phyloP scores from a whole-genome alignment of 2,888 invertebrate genomes.

The Philopedon plagiatum region DNA sequence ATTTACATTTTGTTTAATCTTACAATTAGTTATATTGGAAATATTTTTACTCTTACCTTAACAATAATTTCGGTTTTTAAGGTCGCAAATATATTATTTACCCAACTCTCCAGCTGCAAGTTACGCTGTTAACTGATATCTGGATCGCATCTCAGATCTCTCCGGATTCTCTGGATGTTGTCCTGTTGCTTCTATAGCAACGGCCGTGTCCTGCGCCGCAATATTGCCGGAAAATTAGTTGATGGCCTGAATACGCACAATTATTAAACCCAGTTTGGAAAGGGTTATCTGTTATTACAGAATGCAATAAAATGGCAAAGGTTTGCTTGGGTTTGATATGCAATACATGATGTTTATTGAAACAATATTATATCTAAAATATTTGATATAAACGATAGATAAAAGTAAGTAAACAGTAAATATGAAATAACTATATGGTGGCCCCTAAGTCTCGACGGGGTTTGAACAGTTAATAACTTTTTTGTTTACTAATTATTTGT shows the following conservation, averaged over 20 bases:
- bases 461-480: too few species aligned
- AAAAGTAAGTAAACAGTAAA: too few species aligned
- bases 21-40: not conserved
- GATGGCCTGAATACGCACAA: slow-evolving; percentile 6
- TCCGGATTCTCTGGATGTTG: slow-evolving; percentile 22
- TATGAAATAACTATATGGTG: too few species aligned
- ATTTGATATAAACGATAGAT: too few species aligned
- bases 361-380: too few species aligned
- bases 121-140: slow-evolving; percentile 25
- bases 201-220: slow-evolving; percentile 26
- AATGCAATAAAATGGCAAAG: not conserved
- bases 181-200: slow-evolving; percentile 45
- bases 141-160: slow-evolving; percentile 27
- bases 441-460: too few species aligned
- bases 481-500: too few species aligned
- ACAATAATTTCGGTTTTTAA: not conserved
- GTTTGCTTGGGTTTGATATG: not conserved
- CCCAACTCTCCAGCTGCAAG: not conserved
- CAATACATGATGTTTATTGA: not conserved
- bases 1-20: too few species aligned
- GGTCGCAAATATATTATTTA: not conserved
- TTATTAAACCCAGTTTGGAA: not conserved
- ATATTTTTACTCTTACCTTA: not conserved
- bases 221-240: slow-evolving; percentile 26
- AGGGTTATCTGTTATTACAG: not conserved